Percentiles rank a stretch among this genome's conserved stretches.
These are phyloP conservation scores for Pseudonaja textilis DNA, from an alignment of 2,113 vertebrate species.

Conservation along the genomic window DNA sequence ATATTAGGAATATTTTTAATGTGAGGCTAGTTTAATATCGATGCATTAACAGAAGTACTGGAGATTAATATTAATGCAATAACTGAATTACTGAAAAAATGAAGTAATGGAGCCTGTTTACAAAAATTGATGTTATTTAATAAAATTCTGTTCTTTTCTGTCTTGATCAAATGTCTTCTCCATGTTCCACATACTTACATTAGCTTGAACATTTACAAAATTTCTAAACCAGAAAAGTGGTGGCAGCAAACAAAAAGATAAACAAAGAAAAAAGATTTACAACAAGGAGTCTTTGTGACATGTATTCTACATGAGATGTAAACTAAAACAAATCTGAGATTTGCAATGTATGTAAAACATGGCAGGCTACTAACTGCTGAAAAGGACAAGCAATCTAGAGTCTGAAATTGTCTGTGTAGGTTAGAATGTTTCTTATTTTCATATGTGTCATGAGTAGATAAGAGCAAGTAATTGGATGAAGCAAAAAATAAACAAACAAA, in stretches of 20 bases:
- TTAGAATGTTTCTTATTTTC: background rate
- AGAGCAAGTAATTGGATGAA: background rate
- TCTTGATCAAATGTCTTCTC: background rate
- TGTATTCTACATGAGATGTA: background rate
- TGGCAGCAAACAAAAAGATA: background rate
- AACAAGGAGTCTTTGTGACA: background rate
- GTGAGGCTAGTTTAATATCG: background rate
- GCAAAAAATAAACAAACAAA: background rate
- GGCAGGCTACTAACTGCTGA: background rate
- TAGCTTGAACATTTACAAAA: background rate
- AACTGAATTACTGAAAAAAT: too few species aligned
- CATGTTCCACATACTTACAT: background rate
- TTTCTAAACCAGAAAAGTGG: background rate
- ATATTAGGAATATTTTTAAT: background rate
- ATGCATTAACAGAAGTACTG: background rate
- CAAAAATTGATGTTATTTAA: background rate
- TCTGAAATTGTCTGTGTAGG: background rate
- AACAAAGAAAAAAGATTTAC: background rate
- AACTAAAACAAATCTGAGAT: background rate
- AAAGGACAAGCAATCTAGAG: background rate
- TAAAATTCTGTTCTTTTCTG: background rate
- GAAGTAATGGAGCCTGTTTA: background rate
- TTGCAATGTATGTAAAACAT: background rate
- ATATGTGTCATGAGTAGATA: background rate
- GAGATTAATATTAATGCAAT: background rate